phyloP scores from a whole-genome alignment of 2,888 invertebrate genomes.

The Leptinotarsa haldemani region DNA sequence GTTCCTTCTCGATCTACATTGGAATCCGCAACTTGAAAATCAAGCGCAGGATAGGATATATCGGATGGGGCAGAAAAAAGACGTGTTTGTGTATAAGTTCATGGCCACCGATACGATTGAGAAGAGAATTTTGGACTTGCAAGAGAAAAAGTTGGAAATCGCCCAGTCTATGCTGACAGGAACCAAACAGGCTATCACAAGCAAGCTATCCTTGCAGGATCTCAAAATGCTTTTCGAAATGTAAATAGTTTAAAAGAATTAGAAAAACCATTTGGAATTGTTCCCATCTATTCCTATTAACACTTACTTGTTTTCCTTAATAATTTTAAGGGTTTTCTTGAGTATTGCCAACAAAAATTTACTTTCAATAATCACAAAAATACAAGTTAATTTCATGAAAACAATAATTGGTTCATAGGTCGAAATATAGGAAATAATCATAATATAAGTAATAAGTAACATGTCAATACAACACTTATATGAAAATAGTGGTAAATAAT shows the following conservation, averaged over 20 bases:
- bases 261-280: not conserved
- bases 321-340: too few relatives aligned
- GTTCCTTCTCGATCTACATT: conserved; percentile 90
- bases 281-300: not conserved
- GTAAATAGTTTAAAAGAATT: conserved; percentile 41
- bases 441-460: too few relatives aligned
- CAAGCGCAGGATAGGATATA: conserved; percentile 96
- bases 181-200: conserved; percentile 71
- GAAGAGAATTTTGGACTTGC: conserved; percentile 83
- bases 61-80: conserved; percentile 86
- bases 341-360: too few relatives aligned
- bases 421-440: too few relatives aligned
- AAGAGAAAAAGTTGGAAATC: conserved; percentile 81
- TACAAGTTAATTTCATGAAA: too few relatives aligned
- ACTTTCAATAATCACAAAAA: too few relatives aligned
- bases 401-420: too few relatives aligned
- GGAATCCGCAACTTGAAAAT: conserved; percentile 96
- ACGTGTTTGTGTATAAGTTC: conserved; percentile 88
- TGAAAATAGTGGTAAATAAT: too few relatives aligned
- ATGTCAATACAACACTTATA: too few relatives aligned
- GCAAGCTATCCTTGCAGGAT: conserved; percentile 84
- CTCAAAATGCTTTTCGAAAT: conserved; percentile 77
- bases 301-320: too few relatives aligned
- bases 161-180: conserved; percentile 85
- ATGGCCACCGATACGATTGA: conserved; percentile 89